A percentile compares a stretch with the other conserved stretches of the same genome.
Evolutionary conservation across 2,888 invertebrate species (phyloP).

Genomic region (Lithophane leautieri): DNA sequence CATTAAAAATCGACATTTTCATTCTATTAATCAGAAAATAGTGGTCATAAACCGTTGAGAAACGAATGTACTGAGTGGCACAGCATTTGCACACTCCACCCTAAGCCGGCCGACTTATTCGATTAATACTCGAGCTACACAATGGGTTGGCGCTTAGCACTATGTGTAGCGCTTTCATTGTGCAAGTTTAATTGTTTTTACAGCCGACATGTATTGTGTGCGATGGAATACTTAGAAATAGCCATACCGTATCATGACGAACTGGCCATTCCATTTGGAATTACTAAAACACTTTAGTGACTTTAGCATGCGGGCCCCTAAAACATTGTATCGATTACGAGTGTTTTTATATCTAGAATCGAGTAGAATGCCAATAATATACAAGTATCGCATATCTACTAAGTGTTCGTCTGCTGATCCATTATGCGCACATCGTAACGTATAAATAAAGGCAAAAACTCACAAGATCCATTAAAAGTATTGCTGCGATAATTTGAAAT

Average conservation of each 20-base stretch:
- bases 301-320: conserved; percentile 28
- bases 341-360: conserved; percentile 57
- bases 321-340: conserved; percentile 56
- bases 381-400: conserved; percentile 80
- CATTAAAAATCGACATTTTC: conserved; percentile 36
- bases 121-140: conserved; percentile 82
- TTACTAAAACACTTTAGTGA: conserved; percentile 39
- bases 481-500: conserved; percentile 80
- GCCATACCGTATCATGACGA: conserved; percentile 63
- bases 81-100: conserved; percentile 58
- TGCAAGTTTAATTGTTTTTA: conserved; percentile 87
- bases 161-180: conserved; percentile 79
- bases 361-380: conserved; percentile 69
- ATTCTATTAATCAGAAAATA: conserved; percentile 54
- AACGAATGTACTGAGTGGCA: conserved; percentile 48
- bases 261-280: conserved; percentile 39
- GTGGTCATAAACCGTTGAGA: conserved; percentile 51
- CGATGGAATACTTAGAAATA: conserved; percentile 65
- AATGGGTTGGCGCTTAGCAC: conserved; percentile 80
- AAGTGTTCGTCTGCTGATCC: conserved; percentile 86
- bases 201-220: conserved; percentile 70
- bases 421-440: conserved; percentile 89
- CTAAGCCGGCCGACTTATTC: conserved; percentile 77
- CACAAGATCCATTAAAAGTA: conserved; percentile 90
- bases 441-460: conserved; percentile 90